Evolutionary conservation across 2,797 vertebrate species (phyloP), one percentile per base, ranked within the genome.

Genomic region (Spinibarbus caldwelli): DNA sequence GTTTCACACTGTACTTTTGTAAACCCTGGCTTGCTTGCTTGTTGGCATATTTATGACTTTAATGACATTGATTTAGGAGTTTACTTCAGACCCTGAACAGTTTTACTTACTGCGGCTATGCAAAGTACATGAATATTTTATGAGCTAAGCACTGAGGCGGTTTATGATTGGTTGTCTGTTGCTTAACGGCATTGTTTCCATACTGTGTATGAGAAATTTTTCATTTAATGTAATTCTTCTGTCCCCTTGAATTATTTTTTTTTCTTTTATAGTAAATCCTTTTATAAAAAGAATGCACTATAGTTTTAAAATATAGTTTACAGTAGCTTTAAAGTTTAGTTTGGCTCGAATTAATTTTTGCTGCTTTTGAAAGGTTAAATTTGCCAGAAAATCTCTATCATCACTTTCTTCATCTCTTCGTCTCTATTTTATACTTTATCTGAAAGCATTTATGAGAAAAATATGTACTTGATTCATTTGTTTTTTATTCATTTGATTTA

Each of bases 51-150:
- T 59, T 36, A 54, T 54, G 47, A n/a, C 10, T 76, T n/a, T 59
- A 77, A 77, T 77, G 38, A n/a, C 11, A 41, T 57, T 77, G 75
- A 41, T 77, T 57, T 77, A 77, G 34, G 75, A 36, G 34, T 57
- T 77, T 57, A 57, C 34, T 77, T 54, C 19, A 34, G 47, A 75
- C 0, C 29, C 19, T 41, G 21, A 77, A 38, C 52, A 41, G 75
- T 17, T 77, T 57, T 17, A 38, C 34, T 57, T 26, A 38, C 34
- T 26, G 75, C 23, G 8, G 49, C 21, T 77, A 26, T 57, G 34
- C 6, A 26, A 34, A 57, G 23, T 3, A 23, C 52, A 78, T 77
- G 23, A 77, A 59, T 41, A 59, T 59, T 59, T 59, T 10, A 59
- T 77, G 52, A 77, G 23, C 21, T 26, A 17, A 54, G 10, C 34